Base-by-base conservation (phyloP, 2,113 vertebrate species). In the Anguilla japonica region DNA sequence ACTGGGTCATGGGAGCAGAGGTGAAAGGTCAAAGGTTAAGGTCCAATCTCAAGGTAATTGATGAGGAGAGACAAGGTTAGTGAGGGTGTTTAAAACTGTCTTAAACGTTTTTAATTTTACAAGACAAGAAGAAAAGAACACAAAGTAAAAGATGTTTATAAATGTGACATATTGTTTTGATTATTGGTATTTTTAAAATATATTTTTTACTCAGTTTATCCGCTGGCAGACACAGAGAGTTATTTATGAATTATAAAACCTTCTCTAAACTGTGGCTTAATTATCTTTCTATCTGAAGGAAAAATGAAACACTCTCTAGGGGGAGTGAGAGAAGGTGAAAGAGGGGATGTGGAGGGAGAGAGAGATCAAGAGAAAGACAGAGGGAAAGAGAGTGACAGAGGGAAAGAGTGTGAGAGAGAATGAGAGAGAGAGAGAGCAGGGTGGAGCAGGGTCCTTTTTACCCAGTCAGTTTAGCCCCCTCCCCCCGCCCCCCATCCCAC, bases 81-180 rank as follows among this genome's bases (percentile, higher is more conserved):
- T 89, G 91, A 92, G 91, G 91, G 93, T 86, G 89, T 94, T 93
- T 93, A 92, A 79, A 93, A 94, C 94, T 93, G 92, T 94, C 94
- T 94, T 86, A 92, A 93, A 81, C 93, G 92, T 93, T 91, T 91
- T 93, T 91, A 53, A 91, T 93, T 94, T 91, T 89, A 85, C 87
- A 85, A 91, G 89, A 87, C 22, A 60, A 60, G 18, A 60, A 6
- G 91, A 93, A 90, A 91, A 89, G 88, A 87, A 88, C 53, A 91
- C 91, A 94, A 93, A 91, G 90, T 87, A 91, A 90, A 92, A 92
- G 87, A 92, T 93, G 93, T 94, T 94, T 94, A 93, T 94, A 95
- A 93, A 93, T 95, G 94, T 93, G 88, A 93, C 94, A 34, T 94
- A 91, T 93, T 91, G 92, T 93, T 85, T 93, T 92, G 94, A 94